Evolutionary conservation across 2,113 vertebrate genomes (phyloP), one percentile per base, ranked within the genome.

Genomic region (Hemibagrus wyckioides): DNA sequence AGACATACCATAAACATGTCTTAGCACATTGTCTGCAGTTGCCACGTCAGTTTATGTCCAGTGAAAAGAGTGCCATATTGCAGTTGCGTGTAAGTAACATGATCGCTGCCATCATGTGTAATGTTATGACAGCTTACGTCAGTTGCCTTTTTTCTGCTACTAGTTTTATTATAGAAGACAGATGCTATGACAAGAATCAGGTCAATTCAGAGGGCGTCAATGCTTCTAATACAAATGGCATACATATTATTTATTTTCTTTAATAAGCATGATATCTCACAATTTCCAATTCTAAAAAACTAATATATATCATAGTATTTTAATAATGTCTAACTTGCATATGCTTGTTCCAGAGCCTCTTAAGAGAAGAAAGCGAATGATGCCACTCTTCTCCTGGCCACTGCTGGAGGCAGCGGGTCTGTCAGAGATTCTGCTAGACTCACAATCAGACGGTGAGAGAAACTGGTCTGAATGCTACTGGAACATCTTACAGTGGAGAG

Each of bases 331-430:
- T 14, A 36, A 13, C 56, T 8, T 69, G n/a, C 30, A 8, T 83
- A 3, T 87, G 39, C 85, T 41, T 67, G 83, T 90, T 50, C 3
- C 67, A 86, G 87, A 86, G 57, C 50, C 52, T 54, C 19, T 54
- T 21, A 52, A n/a, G 44, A 7, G 48, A 41, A 88, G 88, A 90
- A 93, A 71, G 90, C 91, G 94, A 84, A 50, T 89, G 0, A 89
- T 92, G 41, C 93, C 93, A 0, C 92, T 92, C 84, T 94, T 94
- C 36, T 83, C 93, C 73, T 93, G 92, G 93, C 93, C 94, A 1
- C 90, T 95, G 82, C 91, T 95, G 88, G 94, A 95, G 89, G 93
- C 93, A 0, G 91, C 91, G 0, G 93, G 94, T 0, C 61, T 95
- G 63, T 89, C 85, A 0, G 93, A 95, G 23, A 0, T 90, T 0